phyloP scores from a whole-genome alignment of 2,888 invertebrate species.

The Agrotis segetum region DNA sequence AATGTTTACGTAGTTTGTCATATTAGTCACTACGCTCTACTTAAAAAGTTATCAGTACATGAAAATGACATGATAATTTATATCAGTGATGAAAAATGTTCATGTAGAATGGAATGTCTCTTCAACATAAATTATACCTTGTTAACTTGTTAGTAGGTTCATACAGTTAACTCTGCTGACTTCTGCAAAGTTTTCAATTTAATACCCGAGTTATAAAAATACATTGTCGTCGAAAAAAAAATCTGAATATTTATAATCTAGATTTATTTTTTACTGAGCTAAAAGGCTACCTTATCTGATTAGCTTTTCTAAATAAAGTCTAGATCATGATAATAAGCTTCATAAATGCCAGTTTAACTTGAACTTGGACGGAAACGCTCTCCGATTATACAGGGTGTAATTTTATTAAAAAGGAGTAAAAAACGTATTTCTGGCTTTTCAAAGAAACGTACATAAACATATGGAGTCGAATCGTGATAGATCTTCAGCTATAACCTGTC shows the following conservation, averaged over 20 bases:
- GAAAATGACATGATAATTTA: conserved; percentile 38
- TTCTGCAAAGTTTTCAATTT: background rate
- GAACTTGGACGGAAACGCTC: background rate
- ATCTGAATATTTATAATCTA: background rate
- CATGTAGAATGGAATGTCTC: background rate
- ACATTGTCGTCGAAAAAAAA: background rate
- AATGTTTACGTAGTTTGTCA: conserved; percentile 26
- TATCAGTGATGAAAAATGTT: conserved; percentile 24
- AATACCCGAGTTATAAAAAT: background rate
- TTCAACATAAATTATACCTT: background rate
- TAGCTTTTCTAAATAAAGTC: conserved; percentile 1
- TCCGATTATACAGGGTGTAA: background rate
- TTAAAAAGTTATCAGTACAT: conserved; percentile 38
- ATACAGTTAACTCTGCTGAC: background rate
- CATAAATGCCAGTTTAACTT: background rate
- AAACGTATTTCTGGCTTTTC: conserved; percentile 23
- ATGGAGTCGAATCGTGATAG: conserved; percentile 49
- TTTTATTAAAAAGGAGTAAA: background rate
- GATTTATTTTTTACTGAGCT: background rate
- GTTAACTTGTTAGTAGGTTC: background rate
- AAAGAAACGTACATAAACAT: conserved; percentile 34
- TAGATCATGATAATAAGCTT: background rate
- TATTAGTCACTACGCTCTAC: conserved; percentile 42
- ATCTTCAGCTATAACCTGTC: conserved; percentile 69
- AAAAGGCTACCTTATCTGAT: background rate